A percentile compares a stretch with the other conserved stretches of the same genome.
Evolutionary conservation across 2,797 vertebrate species (phyloP).

Genomic region (Brotula barbata): DNA sequence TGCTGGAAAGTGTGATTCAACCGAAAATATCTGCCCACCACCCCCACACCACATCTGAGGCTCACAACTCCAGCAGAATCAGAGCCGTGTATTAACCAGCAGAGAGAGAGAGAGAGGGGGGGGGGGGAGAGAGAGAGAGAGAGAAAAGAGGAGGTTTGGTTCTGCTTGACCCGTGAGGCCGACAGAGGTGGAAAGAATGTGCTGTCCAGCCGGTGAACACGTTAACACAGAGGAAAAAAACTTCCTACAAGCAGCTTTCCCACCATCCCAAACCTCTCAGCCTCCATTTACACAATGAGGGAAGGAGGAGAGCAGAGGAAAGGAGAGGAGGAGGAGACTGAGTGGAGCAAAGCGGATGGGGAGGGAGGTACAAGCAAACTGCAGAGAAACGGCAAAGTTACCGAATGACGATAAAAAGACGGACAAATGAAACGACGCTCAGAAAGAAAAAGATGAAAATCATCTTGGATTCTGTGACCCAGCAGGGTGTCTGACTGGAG

Average conservation of each 20-base stretch:
- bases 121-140: slow-evolving; percentile 1
- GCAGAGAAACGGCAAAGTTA: slow-evolving; percentile 56
- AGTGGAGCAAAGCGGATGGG: slow-evolving; percentile 20
- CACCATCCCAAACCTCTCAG: slow-evolving; percentile 56
- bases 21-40: slow-evolving; percentile 45
- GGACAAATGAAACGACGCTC: too few relatives aligned
- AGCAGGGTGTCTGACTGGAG: too few relatives aligned
- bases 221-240: slow-evolving; percentile 65
- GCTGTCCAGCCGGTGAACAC: slow-evolving; percentile 80
- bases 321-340: slow-evolving; percentile 35
- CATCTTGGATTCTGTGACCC: too few relatives aligned
- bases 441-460: not conserved
- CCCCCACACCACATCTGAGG: slow-evolving; percentile 39
- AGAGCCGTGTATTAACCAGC: slow-evolving; percentile 48
- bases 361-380: slow-evolving; percentile 48
- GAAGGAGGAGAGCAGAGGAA: slow-evolving; percentile 27
- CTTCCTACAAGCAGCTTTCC: slow-evolving; percentile 71
- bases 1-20: slow-evolving; percentile 75
- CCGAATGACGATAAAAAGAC: slow-evolving; percentile 24
- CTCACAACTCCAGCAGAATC: slow-evolving; percentile 40
- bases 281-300: slow-evolving; percentile 49
- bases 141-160: slow-evolving; percentile 53
- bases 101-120: not conserved
- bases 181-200: slow-evolving; percentile 81
- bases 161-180: slow-evolving; percentile 77